Percentiles rank a stretch among this genome's conserved stretches.
These are phyloP conservation scores for Tridacna gigas DNA, from an alignment of 2,888 invertebrate species.

Conservation along the genomic window DNA sequence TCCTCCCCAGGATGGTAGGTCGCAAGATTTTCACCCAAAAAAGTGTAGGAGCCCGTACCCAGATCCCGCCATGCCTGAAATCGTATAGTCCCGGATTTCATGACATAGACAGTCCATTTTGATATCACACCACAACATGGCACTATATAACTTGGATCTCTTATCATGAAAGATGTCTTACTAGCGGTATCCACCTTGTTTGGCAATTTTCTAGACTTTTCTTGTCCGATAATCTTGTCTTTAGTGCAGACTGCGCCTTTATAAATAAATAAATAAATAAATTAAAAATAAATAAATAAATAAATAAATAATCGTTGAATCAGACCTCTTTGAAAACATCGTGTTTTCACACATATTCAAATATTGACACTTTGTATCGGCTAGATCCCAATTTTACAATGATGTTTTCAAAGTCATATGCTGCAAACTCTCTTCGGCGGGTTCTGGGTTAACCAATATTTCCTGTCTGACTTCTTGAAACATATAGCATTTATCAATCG, in stretches of 20 bases:
- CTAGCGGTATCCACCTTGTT: slow-evolving; percentile 44
- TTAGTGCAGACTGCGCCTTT: slow-evolving; percentile 40
- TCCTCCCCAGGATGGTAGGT: slow-evolving; percentile 48
- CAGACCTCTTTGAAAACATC: no score
- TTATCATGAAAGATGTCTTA: slow-evolving; percentile 35
- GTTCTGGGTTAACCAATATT: no score
- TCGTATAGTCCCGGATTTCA: slow-evolving; percentile 47
- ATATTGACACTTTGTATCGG: no score
- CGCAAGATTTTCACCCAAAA: slow-evolving; percentile 51
- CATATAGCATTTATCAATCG: no score
- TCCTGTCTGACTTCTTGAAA: no score
- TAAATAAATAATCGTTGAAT: no score
- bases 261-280: background rate
- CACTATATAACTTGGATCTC: slow-evolving; percentile 30
- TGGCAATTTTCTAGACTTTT: slow-evolving; percentile 12
- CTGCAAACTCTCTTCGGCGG: no score
- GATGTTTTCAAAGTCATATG: no score
- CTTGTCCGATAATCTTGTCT: slow-evolving; percentile 29
- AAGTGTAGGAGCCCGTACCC: slow-evolving; percentile 39
- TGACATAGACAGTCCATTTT: slow-evolving; percentile 47
- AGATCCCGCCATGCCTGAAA: slow-evolving; percentile 54
- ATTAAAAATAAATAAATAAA: background rate
- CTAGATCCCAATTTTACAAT: no score
- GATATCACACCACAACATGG: slow-evolving; percentile 56
- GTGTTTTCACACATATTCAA: no score